phyloP scores from a whole-genome alignment of 2,113 vertebrate species.

The Halichoerus grypus region DNA sequence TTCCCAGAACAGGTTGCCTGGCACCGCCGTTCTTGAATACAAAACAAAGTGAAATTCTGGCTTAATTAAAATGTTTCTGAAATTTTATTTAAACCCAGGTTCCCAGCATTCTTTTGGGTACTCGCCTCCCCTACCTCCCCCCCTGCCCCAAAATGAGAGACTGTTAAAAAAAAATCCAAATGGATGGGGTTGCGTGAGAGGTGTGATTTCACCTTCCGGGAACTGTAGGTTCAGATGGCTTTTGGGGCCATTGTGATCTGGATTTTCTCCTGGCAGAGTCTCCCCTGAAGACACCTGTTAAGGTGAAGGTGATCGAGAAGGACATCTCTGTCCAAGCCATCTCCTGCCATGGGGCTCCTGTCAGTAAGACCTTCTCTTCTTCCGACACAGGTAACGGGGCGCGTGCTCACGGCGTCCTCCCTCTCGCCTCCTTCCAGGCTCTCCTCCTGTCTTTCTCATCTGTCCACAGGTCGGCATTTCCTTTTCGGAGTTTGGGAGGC shows the following conservation, averaged over 20 bases:
- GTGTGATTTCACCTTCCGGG: rapidly evolving
- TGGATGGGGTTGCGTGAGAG: rapidly evolving
- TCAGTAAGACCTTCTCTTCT: conserved; percentile 96
- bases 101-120: neutral
- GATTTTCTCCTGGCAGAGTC: conserved; percentile 87
- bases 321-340: conserved; percentile 91
- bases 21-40: neutral
- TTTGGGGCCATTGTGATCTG: neutral
- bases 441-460: rapidly evolving
- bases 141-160: neutral
- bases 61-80: neutral
- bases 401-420: rapidly evolving
- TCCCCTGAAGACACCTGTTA: conserved; percentile 88
- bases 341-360: conserved; percentile 87
- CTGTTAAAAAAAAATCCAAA: neutral
- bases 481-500: neutral
- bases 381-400: conserved; percentile 93
- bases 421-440: neutral
- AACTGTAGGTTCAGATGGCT: rapidly evolving
- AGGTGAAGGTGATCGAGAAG: conserved; percentile 92
- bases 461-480: rapidly evolving
- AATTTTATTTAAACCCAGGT: neutral
- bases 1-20: neutral
- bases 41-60: neutral
- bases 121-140: rapidly evolving